These are phyloP conservation scores for Euglossa dilemma DNA, from an alignment of 1,140 invertebrate genomes.

Conservation along the genomic window DNA sequence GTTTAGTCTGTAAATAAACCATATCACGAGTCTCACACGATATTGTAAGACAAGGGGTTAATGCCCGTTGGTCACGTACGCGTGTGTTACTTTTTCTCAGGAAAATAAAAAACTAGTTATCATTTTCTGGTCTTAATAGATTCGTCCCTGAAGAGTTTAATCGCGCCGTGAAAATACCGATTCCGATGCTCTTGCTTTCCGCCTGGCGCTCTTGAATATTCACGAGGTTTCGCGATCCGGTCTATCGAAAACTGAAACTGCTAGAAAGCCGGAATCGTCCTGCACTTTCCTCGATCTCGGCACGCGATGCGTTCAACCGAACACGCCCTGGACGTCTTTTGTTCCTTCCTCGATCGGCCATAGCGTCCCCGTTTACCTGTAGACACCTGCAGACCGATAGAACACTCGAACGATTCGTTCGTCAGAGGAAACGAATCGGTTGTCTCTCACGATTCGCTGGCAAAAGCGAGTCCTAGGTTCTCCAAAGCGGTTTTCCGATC, in stretches of 20 bases:
- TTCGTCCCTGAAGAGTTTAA: not conserved
- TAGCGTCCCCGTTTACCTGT: not conserved
- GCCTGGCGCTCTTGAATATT: not conserved
- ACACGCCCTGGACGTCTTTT: not conserved
- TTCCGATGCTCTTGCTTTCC: not conserved
- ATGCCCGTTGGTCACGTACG: too few relatives aligned
- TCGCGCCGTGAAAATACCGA: not conserved
- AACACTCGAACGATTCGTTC: not conserved
- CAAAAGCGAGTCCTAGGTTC: too few relatives aligned
- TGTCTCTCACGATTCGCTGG: too few relatives aligned
- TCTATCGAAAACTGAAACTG: constrained; percentile 40
- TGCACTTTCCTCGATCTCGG: constrained; percentile 28
- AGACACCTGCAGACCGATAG: not conserved
- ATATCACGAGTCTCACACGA: too few relatives aligned
- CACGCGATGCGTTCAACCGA: constrained; percentile 11
- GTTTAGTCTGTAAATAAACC: too few relatives aligned
- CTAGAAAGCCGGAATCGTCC: constrained; percentile 42
- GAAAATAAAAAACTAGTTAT: too few relatives aligned
- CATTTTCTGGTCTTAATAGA: too few relatives aligned
- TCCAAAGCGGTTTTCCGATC: too few relatives aligned
- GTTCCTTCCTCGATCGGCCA: not conserved
- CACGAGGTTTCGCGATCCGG: constrained; percentile 9
- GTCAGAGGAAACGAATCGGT: not conserved
- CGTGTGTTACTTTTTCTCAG: too few relatives aligned
- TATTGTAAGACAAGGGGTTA: too few relatives aligned